These are phyloP conservation scores for Galeopterus variegatus DNA, from an alignment of 2,113 vertebrate species.

Conservation along the genomic window DNA sequence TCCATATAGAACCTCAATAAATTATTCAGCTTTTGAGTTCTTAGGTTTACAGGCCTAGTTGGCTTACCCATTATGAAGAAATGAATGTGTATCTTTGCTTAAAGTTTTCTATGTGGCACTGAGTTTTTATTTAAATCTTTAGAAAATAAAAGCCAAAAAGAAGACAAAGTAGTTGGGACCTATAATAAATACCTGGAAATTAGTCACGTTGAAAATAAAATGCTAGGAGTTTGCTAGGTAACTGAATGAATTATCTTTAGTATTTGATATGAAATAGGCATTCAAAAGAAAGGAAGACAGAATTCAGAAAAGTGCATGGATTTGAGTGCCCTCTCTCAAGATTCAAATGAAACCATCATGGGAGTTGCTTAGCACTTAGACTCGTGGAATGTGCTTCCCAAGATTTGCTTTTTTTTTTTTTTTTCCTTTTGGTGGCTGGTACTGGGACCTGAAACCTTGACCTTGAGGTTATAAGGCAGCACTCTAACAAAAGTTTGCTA, in stretches of 20 bases:
- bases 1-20: neutral
- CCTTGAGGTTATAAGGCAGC: too few species aligned
- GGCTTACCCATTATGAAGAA: neutral
- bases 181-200: slow-evolving; percentile 16
- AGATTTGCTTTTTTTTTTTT: neutral
- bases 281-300: slow-evolving; percentile 14
- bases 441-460: too few species aligned
- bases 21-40: slow-evolving; percentile 40
- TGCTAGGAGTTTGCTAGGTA: neutral
- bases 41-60: neutral
- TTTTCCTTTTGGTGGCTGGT: too few species aligned
- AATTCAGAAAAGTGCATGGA: neutral
- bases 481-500: too few species aligned
- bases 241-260: slow-evolving; percentile 28
- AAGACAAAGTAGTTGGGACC: neutral
- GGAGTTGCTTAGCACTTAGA: neutral
- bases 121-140: slow-evolving; percentile 50
- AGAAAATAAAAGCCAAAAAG: neutral
- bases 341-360: neutral
- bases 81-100: neutral
- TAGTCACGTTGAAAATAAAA: slow-evolving; percentile 42
- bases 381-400: neutral
- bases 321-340: neutral
- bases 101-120: neutral
- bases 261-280: slow-evolving; percentile 2